Conservation (phyloP, 2,888 invertebrate species). For the Beris morrisii region DNA sequence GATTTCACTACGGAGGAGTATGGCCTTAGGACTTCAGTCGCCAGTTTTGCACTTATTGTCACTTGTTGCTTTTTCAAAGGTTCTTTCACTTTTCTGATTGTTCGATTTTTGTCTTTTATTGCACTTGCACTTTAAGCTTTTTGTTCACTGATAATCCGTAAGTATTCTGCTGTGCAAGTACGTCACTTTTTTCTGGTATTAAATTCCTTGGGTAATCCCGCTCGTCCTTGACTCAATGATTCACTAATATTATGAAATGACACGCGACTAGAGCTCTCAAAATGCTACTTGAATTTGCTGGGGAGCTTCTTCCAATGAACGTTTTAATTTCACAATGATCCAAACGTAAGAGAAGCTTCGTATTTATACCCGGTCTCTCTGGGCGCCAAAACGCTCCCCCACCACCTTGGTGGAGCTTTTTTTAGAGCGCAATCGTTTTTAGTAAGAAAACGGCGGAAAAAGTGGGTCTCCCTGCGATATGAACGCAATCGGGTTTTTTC, state of each 20-base stretch:
- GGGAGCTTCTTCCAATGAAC: background rate
- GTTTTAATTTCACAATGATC: conserved; percentile 28
- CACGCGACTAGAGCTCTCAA: conserved; percentile 34
- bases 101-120: conserved; percentile 33
- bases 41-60: conserved; percentile 40
- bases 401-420: conserved; percentile 21
- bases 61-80: conserved; percentile 35
- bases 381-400: conserved; percentile 3
- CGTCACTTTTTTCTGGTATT: background rate
- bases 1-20: conserved; percentile 35
- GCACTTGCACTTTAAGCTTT: conserved; percentile 32
- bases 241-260: conserved; percentile 31
- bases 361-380: conserved; percentile 29
- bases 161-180: conserved; percentile 7
- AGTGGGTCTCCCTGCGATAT: too few relatives aligned
- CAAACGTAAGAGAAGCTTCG: background rate
- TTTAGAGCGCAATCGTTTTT: conserved; percentile 26
- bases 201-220: conserved; percentile 34
- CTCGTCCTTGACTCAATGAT: conserved; percentile 32
- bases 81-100: conserved; percentile 41
- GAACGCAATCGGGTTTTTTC: conserved; percentile 10
- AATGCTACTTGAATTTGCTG: conserved; percentile 20
- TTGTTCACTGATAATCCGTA: conserved; percentile 30
- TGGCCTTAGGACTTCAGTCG: conserved; percentile 38
- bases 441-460: conserved; percentile 6